Percentiles rank a stretch among this genome's conserved stretches.
These are phyloP conservation scores for Danio jaintianensis DNA, from an alignment of 2,797 vertebrate genomes.

Conservation along the genomic window DNA sequence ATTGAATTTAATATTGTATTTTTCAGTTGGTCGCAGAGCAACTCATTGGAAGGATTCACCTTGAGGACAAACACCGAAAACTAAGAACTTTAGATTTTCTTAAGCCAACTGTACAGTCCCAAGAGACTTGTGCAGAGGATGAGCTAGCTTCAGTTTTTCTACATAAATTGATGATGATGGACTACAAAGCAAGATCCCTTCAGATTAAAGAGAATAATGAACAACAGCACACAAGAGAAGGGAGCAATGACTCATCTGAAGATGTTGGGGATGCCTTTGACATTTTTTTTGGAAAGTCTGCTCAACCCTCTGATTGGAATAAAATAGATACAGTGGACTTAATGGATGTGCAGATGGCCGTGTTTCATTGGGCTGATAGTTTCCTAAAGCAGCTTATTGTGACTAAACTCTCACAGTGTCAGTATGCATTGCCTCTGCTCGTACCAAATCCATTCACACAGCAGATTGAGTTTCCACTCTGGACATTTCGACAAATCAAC, in stretches of 20 bases:
- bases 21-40: slow-evolving; percentile 44
- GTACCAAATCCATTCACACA: slow-evolving; percentile 72
- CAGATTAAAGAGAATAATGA: not conserved
- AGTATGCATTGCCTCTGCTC: slow-evolving; percentile 80
- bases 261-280: slow-evolving; percentile 24
- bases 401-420: slow-evolving; percentile 70
- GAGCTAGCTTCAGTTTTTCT: not conserved
- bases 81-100: slow-evolving; percentile 24
- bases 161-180: slow-evolving; percentile 42
- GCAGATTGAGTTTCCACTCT: slow-evolving; percentile 73
- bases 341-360: slow-evolving; percentile 58
- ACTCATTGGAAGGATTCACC: slow-evolving; percentile 44
- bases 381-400: slow-evolving; percentile 68
- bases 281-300: slow-evolving; percentile 47
- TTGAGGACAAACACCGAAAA: not conserved
- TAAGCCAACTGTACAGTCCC: slow-evolving; percentile 2
- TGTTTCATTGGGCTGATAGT: slow-evolving; percentile 72
- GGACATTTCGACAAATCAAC: slow-evolving; percentile 69
- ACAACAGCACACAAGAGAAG: not conserved
- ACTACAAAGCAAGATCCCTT: slow-evolving; percentile 41
- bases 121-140: not conserved
- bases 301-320: not conserved
- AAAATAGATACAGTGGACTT: not conserved
- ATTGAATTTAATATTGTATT: too few relatives aligned
- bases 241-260: slow-evolving; percentile 41